Percentiles rank a stretch among this genome's conserved stretches.
phyloP scores from a whole-genome alignment of 2,888 invertebrate genomes.

The Watsonalla binaria region DNA sequence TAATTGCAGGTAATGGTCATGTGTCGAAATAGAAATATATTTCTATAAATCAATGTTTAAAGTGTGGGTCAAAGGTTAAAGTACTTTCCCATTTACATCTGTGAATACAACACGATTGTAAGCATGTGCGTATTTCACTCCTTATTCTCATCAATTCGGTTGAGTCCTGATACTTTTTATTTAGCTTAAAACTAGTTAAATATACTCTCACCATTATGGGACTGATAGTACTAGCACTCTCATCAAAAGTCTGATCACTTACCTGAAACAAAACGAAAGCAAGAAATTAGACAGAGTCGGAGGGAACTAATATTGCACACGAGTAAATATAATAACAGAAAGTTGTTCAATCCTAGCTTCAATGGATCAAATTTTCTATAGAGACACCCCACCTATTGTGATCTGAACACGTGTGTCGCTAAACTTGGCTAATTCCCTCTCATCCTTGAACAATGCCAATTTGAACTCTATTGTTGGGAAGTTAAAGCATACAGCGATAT shows the following conservation, averaged over 20 bases:
- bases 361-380: conserved; percentile 48
- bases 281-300: conserved; percentile 24
- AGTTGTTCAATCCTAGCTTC: conserved; percentile 31
- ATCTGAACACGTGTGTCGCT: conserved; percentile 56
- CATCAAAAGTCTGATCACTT: conserved; percentile 31
- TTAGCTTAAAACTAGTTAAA: too few species aligned
- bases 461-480: conserved; percentile 21
- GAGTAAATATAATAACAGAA: conserved; percentile 27
- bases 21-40: too few species aligned
- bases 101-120: too few species aligned
- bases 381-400: conserved; percentile 45
- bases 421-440: conserved; percentile 49
- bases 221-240: neutral
- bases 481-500: conserved; percentile 17
- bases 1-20: too few species aligned
- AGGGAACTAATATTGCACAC: conserved; percentile 20
- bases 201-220: too few species aligned
- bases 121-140: too few species aligned
- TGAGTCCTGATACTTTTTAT: too few species aligned
- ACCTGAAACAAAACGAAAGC: conserved; percentile 62
- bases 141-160: too few species aligned
- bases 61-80: too few species aligned
- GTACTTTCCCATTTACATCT: too few species aligned
- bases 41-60: too few species aligned
- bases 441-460: conserved; percentile 22